A percentile compares a stretch with the other conserved stretches of the same genome.
These are phyloP conservation scores for Drosophila bocqueti DNA, from an alignment of 1,140 invertebrate genomes.

Conservation along the genomic window DNA sequence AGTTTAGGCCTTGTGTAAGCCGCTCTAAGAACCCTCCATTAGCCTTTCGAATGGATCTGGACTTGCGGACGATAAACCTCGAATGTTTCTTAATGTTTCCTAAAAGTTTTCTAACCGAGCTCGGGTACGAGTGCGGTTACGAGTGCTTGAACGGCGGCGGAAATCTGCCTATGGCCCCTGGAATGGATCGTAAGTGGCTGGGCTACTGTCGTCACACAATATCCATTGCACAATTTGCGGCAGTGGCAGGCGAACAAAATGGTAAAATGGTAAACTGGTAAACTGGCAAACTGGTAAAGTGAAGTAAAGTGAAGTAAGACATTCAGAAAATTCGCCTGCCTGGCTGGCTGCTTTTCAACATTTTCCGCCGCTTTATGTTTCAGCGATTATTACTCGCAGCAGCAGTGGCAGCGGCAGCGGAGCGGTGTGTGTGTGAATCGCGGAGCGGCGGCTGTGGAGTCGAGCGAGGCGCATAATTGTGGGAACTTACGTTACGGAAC, in stretches of 20 bases:
- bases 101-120: constrained; percentile 19
- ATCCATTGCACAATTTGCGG: constrained; percentile 71
- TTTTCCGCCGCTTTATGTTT: constrained; percentile 79
- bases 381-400: constrained; percentile 70
- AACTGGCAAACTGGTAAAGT: constrained; percentile 33
- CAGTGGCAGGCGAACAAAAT: constrained; percentile 45
- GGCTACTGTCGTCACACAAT: constrained; percentile 55
- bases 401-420: constrained; percentile 7
- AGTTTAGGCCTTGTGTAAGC: constrained; percentile 21
- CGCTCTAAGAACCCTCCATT: constrained; percentile 37
- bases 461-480: constrained; percentile 81
- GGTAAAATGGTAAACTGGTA: constrained; percentile 37
- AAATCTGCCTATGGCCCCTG: constrained; percentile 21
- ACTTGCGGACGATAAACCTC: constrained; percentile 25
- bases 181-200: constrained; percentile 45
- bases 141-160: constrained; percentile 3
- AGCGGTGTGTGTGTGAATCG: constrained; percentile 38
- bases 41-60: constrained; percentile 35
- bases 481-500: constrained; percentile 81
- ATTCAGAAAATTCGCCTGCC: constrained; percentile 59
- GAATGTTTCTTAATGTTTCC: constrained; percentile 27
- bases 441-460: constrained; percentile 54
- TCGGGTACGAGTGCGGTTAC: constrained; percentile 9
- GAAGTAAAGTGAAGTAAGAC: constrained; percentile 71
- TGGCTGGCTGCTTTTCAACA: constrained; percentile 74